These are phyloP conservation scores for Eristalis intricaria DNA, from an alignment of 2,888 invertebrate species.

Conservation along the genomic window DNA sequence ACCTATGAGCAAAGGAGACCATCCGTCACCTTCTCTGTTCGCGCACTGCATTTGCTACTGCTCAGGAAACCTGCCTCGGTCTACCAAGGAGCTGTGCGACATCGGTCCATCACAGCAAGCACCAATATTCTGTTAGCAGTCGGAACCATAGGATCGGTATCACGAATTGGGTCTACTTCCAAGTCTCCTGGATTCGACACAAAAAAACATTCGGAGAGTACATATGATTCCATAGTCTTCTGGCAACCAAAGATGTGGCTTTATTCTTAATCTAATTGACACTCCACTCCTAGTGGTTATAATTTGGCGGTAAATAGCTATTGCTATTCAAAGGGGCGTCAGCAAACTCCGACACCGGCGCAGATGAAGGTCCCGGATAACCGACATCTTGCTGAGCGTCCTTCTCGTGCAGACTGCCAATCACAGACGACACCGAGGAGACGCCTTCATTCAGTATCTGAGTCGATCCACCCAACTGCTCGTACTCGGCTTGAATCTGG, in stretches of 20 bases:
- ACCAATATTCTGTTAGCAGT: no score
- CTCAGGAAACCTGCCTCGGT: no score
- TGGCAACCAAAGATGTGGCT: neutral
- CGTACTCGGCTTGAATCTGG: slow-evolving; percentile 74
- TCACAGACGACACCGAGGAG: slow-evolving; percentile 72
- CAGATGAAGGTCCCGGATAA: slow-evolving; percentile 2
- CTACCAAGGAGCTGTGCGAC: no score
- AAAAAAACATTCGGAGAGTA: neutral
- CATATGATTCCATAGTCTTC: neutral
- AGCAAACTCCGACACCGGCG: neutral
- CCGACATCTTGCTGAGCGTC: slow-evolving; percentile 5
- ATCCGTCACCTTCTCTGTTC: no score
- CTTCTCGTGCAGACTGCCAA: slow-evolving; percentile 69
- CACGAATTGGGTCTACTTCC: no score
- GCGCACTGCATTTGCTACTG: no score
- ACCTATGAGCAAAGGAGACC: no score
- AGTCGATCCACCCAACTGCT: slow-evolving; percentile 73
- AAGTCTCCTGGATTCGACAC: neutral
- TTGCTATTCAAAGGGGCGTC: slow-evolving; percentile 6
- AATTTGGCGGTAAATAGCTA: slow-evolving; percentile 65
- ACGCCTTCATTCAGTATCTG: slow-evolving; percentile 73
- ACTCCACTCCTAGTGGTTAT: neutral
- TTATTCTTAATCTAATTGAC: neutral
- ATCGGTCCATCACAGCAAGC: no score
- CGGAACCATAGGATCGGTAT: no score